Conservation (phyloP, 2,797 vertebrate species). For the Microhierax caerulescens region DNA sequence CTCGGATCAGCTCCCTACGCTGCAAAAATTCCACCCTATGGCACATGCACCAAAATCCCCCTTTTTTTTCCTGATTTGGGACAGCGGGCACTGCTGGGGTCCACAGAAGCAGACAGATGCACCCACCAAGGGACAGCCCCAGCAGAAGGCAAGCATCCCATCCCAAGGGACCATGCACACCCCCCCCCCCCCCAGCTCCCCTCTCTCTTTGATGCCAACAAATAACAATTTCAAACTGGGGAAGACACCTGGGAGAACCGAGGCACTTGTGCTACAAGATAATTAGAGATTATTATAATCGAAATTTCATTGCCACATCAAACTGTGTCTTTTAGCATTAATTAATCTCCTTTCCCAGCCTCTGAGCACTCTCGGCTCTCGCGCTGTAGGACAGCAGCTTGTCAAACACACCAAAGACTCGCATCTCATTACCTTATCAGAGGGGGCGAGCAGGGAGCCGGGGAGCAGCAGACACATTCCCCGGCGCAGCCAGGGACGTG, state of each 20-base stretch:
- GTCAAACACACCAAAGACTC: slow-evolving; percentile 63
- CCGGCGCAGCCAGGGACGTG: neutral
- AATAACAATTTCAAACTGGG: slow-evolving; percentile 62
- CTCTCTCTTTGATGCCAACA: slow-evolving; percentile 16
- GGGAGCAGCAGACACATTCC: neutral
- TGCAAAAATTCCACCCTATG: neutral
- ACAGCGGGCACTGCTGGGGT: accelerated
- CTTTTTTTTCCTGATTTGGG: neutral
- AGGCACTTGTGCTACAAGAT: slow-evolving; percentile 74
- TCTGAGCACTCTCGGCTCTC: slow-evolving; percentile 51
- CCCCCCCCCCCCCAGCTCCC: neutral
- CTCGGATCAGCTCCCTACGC: neutral
- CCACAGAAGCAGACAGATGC: accelerated
- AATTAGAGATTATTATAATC: slow-evolving; percentile 82
- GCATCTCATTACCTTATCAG: slow-evolving; percentile 70
- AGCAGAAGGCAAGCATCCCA: neutral
- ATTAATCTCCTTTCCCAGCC: slow-evolving; percentile 77
- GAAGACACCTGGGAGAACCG: slow-evolving; percentile 74
- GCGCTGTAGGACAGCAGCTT: slow-evolving; percentile 66
- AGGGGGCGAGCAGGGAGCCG: neutral
- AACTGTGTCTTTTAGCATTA: slow-evolving; percentile 80
- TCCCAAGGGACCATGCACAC: accelerated
- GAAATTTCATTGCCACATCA: slow-evolving; percentile 80
- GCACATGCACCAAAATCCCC: neutral
- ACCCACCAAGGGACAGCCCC: neutral